A percentile compares a stretch with the other conserved stretches of the same genome.
Conservation (phyloP, 2,797 vertebrate species). For the Enteromius mattozi region DNA sequence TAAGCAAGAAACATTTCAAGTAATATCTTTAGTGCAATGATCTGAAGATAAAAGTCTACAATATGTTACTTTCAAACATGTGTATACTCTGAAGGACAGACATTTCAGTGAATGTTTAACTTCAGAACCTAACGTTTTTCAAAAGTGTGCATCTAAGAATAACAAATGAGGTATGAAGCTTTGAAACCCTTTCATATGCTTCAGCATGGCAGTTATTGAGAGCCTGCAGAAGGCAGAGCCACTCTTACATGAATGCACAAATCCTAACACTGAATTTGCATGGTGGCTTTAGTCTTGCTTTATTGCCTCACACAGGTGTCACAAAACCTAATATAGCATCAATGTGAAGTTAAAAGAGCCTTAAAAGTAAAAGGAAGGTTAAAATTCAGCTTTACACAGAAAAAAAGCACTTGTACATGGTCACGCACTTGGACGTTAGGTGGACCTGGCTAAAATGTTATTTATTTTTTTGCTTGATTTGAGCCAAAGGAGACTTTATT, state of each 20-base stretch:
- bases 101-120: background rate
- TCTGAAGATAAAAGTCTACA: background rate
- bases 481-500: background rate
- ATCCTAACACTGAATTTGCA: background rate
- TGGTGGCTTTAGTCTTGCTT: background rate
- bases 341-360: background rate
- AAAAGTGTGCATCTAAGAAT: background rate
- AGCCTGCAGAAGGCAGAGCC: background rate
- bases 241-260: background rate
- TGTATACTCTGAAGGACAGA: background rate
- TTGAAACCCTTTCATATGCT: background rate
- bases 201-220: background rate
- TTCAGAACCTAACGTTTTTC: background rate
- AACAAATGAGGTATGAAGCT: background rate
- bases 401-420: background rate
- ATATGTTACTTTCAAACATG: background rate
- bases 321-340: background rate
- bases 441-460: background rate
- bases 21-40: conserved; percentile 13
- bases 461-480: background rate
- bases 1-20: conserved; percentile 14
- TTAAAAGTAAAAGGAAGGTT: background rate
- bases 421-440: background rate
- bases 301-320: background rate
- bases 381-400: background rate